Conservation (phyloP, 2,113 vertebrate genomes). For the Osmerus eperlanus region DNA sequence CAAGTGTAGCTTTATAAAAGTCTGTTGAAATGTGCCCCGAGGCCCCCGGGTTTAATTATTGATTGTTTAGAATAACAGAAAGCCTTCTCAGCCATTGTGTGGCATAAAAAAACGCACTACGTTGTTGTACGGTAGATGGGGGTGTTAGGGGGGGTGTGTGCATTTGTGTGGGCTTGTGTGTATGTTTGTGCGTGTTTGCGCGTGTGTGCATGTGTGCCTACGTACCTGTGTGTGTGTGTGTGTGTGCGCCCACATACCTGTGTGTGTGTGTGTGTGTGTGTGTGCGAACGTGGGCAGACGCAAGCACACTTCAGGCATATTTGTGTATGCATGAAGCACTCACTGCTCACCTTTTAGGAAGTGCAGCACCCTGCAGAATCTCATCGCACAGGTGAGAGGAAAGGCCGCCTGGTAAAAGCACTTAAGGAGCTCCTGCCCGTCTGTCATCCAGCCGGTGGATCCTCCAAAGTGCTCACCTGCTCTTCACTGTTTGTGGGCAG, state of each 20-base stretch:
- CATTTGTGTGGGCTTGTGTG: not conserved
- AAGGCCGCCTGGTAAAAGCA: not conserved
- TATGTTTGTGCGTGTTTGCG: not conserved
- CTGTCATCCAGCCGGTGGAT: not conserved
- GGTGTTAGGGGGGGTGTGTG: not conserved
- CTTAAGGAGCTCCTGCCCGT: not conserved
- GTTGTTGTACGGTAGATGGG: no score
- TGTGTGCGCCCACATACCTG: not conserved
- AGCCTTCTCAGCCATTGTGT: no score
- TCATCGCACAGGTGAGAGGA: not conserved
- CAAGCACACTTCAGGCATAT: not conserved
- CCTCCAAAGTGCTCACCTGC: not conserved
- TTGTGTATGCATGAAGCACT: not conserved
- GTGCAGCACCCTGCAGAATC: conserved; percentile 6
- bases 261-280: not conserved
- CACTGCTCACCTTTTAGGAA: not conserved
- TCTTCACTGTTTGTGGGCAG: not conserved
- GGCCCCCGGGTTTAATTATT: no score
- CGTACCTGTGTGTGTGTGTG: not conserved
- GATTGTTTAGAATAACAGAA: not conserved
- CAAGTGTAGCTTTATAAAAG: no score
- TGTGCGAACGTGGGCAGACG: not conserved
- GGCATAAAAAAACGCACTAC: no score
- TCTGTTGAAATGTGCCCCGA: not conserved
- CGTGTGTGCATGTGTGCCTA: not conserved